Conservation (phyloP, 2,888 invertebrate genomes). For the Melanchra persicariae region DNA sequence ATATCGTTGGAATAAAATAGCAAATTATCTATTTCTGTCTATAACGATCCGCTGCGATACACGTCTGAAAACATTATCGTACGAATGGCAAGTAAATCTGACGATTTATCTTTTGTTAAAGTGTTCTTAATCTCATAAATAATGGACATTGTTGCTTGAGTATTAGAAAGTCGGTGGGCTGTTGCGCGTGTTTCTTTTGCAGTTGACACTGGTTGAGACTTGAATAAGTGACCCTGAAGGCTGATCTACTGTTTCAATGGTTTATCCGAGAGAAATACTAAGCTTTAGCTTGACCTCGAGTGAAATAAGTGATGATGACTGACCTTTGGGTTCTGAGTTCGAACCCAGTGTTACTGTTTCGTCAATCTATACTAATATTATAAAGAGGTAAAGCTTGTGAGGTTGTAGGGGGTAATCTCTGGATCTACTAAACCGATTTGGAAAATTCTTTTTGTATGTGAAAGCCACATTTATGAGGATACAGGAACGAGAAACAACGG, state of each 20-base stretch:
- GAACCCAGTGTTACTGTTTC: no score
- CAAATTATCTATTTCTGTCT: conserved; percentile 62
- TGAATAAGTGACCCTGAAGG: neutral
- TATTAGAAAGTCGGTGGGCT: neutral
- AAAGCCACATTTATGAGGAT: no score
- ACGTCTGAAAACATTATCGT: conserved; percentile 38
- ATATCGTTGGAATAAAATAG: conserved; percentile 53
- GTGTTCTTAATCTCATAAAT: conserved; percentile 25
- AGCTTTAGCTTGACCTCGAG: neutral
- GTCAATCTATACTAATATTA: no score
- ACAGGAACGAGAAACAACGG: no score
- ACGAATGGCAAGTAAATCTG: conserved; percentile 39
- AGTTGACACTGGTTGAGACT: neutral
- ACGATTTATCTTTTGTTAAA: conserved; percentile 50
- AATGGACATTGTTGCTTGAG: neutral
- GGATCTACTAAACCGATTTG: no score
- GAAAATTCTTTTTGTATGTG: no score
- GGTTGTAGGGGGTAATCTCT: no score
- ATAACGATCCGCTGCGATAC: conserved; percentile 12
- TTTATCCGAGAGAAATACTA: neutral
- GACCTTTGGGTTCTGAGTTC: no score
- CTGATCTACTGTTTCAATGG: neutral
- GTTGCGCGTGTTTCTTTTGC: neutral
- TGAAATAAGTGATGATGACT: no score
- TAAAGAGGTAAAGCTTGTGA: no score